These are phyloP conservation scores for Pygmarrhopalites habei DNA, from an alignment of 1,140 invertebrate species.

Conservation along the genomic window DNA sequence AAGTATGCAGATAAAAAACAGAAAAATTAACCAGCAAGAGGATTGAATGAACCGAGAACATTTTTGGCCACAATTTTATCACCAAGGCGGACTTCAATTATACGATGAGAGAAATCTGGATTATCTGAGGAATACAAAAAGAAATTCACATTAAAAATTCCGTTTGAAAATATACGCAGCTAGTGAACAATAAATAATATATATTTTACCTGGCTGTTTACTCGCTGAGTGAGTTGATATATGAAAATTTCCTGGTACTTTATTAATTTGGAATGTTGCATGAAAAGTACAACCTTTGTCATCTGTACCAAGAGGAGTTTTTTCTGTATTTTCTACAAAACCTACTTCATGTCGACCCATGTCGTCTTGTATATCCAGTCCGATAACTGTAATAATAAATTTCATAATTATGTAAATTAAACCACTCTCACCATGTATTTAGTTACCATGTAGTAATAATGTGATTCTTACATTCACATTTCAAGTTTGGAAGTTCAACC, in stretches of 20 bases:
- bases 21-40: constrained; percentile 47
- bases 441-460: too few species aligned
- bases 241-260: constrained; percentile 58
- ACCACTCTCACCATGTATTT: too few species aligned
- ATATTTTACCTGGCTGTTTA: constrained; percentile 50
- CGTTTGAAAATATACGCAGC: too few species aligned
- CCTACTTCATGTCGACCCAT: constrained; percentile 59
- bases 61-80: constrained; percentile 42
- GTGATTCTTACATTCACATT: constrained; percentile 53
- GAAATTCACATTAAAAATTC: too few species aligned
- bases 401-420: constrained; percentile 20
- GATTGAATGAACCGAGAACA: constrained; percentile 50
- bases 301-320: constrained; percentile 47
- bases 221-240: constrained; percentile 55
- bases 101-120: constrained; percentile 54
- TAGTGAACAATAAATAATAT: too few species aligned
- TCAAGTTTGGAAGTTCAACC: constrained; percentile 48
- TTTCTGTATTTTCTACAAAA: constrained; percentile 54
- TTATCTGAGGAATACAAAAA: too few species aligned
- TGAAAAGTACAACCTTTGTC: constrained; percentile 53
- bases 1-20: too few species aligned
- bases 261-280: constrained; percentile 53
- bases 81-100: constrained; percentile 54
- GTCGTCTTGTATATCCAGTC: constrained; percentile 59
- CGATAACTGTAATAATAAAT: constrained; percentile 48